A percentile compares a stretch with the other conserved stretches of the same genome.
These are phyloP conservation scores for Rostratula benghalensis DNA, from an alignment of 2,113 vertebrate species.

Conservation along the genomic window DNA sequence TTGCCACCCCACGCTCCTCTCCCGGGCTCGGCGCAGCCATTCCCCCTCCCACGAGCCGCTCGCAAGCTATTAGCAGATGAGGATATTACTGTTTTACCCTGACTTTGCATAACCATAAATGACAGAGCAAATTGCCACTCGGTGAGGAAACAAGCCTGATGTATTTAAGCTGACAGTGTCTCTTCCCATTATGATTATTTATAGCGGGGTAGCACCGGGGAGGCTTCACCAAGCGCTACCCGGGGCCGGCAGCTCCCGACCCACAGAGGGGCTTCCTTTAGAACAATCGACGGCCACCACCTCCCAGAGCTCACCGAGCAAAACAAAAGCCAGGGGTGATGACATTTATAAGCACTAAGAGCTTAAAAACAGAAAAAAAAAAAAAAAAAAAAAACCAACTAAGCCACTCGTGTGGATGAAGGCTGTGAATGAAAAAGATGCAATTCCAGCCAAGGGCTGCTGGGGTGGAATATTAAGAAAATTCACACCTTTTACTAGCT, in stretches of 20 bases:
- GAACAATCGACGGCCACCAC: background rate
- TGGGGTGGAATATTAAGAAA: background rate
- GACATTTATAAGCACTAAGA: background rate
- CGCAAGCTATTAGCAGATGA: background rate
- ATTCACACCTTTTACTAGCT: background rate
- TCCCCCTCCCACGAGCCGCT: background rate
- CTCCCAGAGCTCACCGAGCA: background rate
- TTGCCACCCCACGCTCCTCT: accelerated
- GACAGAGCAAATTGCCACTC: background rate
- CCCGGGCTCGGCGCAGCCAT: accelerated
- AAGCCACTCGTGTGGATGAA: background rate
- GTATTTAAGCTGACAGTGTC: background rate
- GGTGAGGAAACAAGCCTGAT: background rate
- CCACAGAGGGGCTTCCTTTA: background rate
- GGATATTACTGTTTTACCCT: background rate
- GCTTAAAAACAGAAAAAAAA: background rate
- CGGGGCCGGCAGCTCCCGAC: background rate
- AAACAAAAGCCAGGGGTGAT: background rate
- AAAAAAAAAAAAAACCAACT: background rate
- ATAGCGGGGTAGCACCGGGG: background rate
- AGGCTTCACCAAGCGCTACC: background rate
- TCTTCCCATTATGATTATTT: constrained; percentile 3
- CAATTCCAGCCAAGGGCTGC: background rate
- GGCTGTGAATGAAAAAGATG: background rate
- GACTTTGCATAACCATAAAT: background rate